Evolutionary conservation across 2,888 invertebrate genomes (phyloP).

Genomic region (Tipula helvola): DNA sequence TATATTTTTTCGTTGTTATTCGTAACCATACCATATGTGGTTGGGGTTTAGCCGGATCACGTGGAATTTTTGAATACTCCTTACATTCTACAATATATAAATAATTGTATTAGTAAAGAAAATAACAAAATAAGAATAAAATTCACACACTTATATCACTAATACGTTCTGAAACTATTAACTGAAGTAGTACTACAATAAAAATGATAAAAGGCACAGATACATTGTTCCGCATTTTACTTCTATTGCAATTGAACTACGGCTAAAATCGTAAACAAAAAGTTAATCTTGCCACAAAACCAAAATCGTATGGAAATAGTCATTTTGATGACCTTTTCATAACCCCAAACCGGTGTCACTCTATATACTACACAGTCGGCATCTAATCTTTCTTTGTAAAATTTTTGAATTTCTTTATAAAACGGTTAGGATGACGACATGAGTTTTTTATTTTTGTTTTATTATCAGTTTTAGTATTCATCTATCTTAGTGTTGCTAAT

Average conservation of each 20-base stretch:
- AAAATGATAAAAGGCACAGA: neutral
- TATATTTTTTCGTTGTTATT: neutral
- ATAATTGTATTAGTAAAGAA: too few relatives aligned
- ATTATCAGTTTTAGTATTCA: neutral
- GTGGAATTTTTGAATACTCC: neutral
- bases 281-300: too few relatives aligned
- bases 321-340: neutral
- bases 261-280: neutral
- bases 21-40: slow-evolving; percentile 1
- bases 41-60: neutral
- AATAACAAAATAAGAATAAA: neutral
- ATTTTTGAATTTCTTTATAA: too few relatives aligned
- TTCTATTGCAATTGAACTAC: neutral
- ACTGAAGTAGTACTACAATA: neutral
- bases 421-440: neutral
- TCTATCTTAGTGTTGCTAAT: too few relatives aligned
- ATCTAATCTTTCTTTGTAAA: too few relatives aligned
- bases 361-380: neutral
- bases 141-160: neutral
- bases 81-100: neutral
- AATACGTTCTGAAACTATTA: neutral
- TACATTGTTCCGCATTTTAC: neutral
- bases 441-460: neutral
- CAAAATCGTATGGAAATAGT: neutral
- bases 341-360: neutral